Percentiles rank a stretch among this genome's conserved stretches.
phyloP scores from a whole-genome alignment of 2,797 vertebrate species.

The Labroides dimidiatus region DNA sequence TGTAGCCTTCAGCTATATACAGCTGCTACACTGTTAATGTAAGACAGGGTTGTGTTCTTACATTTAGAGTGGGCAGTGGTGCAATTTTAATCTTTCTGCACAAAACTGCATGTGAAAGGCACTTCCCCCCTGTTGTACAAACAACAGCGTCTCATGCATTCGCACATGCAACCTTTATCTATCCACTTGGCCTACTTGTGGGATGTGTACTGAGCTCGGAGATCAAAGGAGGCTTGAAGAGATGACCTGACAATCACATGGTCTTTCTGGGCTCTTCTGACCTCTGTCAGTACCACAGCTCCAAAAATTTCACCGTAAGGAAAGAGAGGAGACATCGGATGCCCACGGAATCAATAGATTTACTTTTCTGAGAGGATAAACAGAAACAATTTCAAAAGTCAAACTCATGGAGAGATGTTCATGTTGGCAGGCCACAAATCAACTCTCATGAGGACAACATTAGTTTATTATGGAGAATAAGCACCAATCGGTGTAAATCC shows the following conservation, averaged over 20 bases:
- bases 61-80: constrained; percentile 65
- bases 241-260: constrained; percentile 60
- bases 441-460: background rate
- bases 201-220: constrained; percentile 60
- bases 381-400: constrained; percentile 49
- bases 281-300: constrained; percentile 56
- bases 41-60: constrained; percentile 40
- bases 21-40: constrained; percentile 38
- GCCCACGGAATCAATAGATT: constrained; percentile 73
- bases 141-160: constrained; percentile 49
- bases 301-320: constrained; percentile 59
- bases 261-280: constrained; percentile 56
- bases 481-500: background rate
- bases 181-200: constrained; percentile 68
- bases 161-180: constrained; percentile 64
- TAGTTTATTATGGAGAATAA: too few relatives aligned
- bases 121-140: constrained; percentile 33
- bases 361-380: constrained; percentile 57
- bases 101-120: constrained; percentile 56
- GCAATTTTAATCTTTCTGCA: constrained; percentile 59
- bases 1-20: constrained; percentile 60
- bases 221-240: constrained; percentile 66
- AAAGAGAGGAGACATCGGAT: constrained; percentile 58
- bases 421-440: constrained; percentile 23
- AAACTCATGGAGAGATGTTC: constrained; percentile 36